phyloP scores from a whole-genome alignment of 2,888 invertebrate species.

The Chydorus sphaericus region DNA sequence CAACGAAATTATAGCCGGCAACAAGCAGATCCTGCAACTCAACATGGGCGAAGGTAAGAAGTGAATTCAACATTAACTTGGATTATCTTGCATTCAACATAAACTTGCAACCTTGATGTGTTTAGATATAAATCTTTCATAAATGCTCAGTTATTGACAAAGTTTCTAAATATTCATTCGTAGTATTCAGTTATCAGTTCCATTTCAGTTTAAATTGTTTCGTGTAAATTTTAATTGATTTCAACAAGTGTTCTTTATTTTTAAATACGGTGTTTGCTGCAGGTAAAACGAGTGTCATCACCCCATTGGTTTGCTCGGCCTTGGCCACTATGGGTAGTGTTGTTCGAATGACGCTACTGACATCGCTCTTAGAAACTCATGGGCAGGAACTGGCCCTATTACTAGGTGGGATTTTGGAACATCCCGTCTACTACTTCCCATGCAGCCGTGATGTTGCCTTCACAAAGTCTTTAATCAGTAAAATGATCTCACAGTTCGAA shows the following conservation, averaged over 20 bases:
- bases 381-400: slow-evolving; percentile 11
- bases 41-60: slow-evolving; percentile 21
- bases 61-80: no score
- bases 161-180: no score
- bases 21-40: slow-evolving; percentile 18
- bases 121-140: no score
- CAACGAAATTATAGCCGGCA: slow-evolving; percentile 14
- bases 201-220: no score
- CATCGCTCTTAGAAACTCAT: slow-evolving; percentile 17
- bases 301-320: slow-evolving; percentile 16
- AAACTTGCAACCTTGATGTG: no score
- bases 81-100: no score
- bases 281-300: slow-evolving; percentile 20
- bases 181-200: no score
- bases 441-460: slow-evolving; percentile 17
- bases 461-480: background rate
- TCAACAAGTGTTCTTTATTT: no score
- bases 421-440: slow-evolving; percentile 17
- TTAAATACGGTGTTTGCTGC: no score
- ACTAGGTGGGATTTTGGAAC: slow-evolving; percentile 18
- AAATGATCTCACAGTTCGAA: background rate
- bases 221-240: no score
- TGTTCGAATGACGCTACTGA: slow-evolving; percentile 18
- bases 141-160: no score
- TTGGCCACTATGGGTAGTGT: slow-evolving; percentile 14